A percentile compares a stretch with the other conserved stretches of the same genome.
These are phyloP conservation scores for Campaea margaritaria DNA, from an alignment of 2,888 invertebrate genomes.

Conservation along the genomic window DNA sequence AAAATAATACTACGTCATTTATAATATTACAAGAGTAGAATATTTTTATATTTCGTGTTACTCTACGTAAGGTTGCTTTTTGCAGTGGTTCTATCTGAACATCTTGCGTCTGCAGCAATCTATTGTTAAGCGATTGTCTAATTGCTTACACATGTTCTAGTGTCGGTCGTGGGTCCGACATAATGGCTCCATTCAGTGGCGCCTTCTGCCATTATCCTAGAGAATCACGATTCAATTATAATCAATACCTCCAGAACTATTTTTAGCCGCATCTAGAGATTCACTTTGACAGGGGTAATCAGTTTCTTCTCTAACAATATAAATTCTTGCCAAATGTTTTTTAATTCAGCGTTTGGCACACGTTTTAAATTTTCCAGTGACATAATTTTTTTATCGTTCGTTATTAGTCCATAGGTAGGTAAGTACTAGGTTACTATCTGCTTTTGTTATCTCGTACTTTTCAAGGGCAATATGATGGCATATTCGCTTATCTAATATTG, in stretches of 20 bases:
- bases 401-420: too few relatives aligned
- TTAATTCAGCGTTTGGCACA: too few relatives aligned
- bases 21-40: background rate
- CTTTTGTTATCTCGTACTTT: slow-evolving; percentile 51
- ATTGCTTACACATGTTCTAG: slow-evolving; percentile 44
- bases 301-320: slow-evolving; percentile 8
- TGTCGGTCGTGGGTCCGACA: slow-evolving; percentile 33
- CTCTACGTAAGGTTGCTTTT: slow-evolving; percentile 22
- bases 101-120: slow-evolving; percentile 33
- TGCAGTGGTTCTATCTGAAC: slow-evolving; percentile 32
- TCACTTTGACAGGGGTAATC: slow-evolving; percentile 7
- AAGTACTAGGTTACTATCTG: slow-evolving; percentile 31
- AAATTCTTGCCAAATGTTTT: too few relatives aligned
- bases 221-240: slow-evolving; percentile 33
- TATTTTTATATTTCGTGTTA: background rate
- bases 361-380: slow-evolving; percentile 41
- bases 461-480: slow-evolving; percentile 62
- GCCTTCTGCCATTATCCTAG: slow-evolving; percentile 35
- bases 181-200: slow-evolving; percentile 42
- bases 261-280: slow-evolving; percentile 15
- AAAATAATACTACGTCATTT: background rate
- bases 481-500: slow-evolving; percentile 37
- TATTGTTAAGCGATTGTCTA: slow-evolving; percentile 44
- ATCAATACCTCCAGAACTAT: slow-evolving; percentile 29
- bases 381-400: slow-evolving; percentile 44